phyloP scores from a whole-genome alignment of 1,140 invertebrate species.

The Drosophila athabasca region DNA sequence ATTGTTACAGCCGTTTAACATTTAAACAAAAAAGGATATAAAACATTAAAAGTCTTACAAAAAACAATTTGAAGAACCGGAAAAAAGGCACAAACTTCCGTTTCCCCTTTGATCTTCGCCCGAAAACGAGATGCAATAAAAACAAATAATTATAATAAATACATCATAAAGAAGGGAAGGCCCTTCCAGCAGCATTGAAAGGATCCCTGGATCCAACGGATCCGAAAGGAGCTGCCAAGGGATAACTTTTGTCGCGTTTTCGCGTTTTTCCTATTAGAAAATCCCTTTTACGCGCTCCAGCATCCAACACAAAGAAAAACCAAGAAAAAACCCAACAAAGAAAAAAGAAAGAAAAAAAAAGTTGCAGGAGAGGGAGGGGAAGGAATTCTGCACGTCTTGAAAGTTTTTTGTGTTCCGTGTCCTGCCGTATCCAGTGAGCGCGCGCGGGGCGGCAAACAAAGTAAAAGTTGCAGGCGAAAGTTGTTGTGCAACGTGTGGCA shows the following conservation, averaged over 20 bases:
- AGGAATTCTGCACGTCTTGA: conserved; percentile 50
- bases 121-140: conserved; percentile 24
- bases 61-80: neutral
- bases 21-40: neutral
- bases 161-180: conserved; percentile 23
- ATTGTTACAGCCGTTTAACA: no score
- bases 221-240: neutral
- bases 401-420: conserved; percentile 46
- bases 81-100: conserved; percentile 13
- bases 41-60: neutral
- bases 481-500: conserved; percentile 70
- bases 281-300: conserved; percentile 57
- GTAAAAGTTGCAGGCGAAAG: conserved; percentile 75
- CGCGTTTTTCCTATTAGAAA: conserved; percentile 53
- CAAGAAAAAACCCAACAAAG: neutral
- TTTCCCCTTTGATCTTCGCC: conserved; percentile 37
- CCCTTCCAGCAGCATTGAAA: neutral
- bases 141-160: conserved; percentile 53
- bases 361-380: conserved; percentile 2
- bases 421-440: conserved; percentile 29
- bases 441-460: conserved; percentile 58
- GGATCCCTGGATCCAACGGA: neutral
- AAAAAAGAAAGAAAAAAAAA: conserved; percentile 3
- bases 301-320: conserved; percentile 23
- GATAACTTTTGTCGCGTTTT: conserved; percentile 43